Evolutionary conservation across 2,113 vertebrate genomes (phyloP), one percentile per base, ranked within the genome.

Genomic region (Clarias batrachus): DNA sequence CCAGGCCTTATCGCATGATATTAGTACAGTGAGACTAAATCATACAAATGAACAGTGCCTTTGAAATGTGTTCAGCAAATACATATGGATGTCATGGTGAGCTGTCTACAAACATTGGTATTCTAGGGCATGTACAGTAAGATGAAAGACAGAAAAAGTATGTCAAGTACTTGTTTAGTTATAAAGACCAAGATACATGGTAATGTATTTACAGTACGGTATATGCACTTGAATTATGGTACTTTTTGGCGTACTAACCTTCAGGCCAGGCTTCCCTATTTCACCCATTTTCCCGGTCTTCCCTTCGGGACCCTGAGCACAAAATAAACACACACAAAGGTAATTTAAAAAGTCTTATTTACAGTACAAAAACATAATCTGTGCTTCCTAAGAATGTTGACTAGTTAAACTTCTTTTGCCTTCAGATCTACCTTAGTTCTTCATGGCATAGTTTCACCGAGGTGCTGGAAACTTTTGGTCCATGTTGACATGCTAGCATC

Each of bases 281-380:
- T 97, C 97, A 0, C 98, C 98, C 79, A 96, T 95, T 91, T 96
- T 97, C 88, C 98, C 98, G 84, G 96, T 94, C 92, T 97, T 99
- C 37, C 98, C 98, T 95, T 99, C 98, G 81, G 95, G 96, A 85
- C 98, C 98, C 98, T 99, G 73, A 85, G 84, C 76, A 86, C 12
- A 85, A 68, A 63, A 73, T n/a, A 52, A 37, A 79, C 82, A 80
- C 13, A 73, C 16, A 80, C n/a, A 71, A 25, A 25, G 23, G 23
- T 80, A 6, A 21, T 60, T 57, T 3, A n/a, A 76, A 5, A 76
- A 13, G n/a, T 54, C 13, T 4, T 0, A 56, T 54, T 54, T 8
- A n/a, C 7, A 2, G 4, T 23, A 74, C 37, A 76, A 73, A 78
- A 78, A n/a, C 16, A 5, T 5, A 27, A 68, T 79, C 3, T 21